These are phyloP conservation scores for Stenodema calcarata DNA, from an alignment of 2,888 invertebrate species.

Conservation along the genomic window DNA sequence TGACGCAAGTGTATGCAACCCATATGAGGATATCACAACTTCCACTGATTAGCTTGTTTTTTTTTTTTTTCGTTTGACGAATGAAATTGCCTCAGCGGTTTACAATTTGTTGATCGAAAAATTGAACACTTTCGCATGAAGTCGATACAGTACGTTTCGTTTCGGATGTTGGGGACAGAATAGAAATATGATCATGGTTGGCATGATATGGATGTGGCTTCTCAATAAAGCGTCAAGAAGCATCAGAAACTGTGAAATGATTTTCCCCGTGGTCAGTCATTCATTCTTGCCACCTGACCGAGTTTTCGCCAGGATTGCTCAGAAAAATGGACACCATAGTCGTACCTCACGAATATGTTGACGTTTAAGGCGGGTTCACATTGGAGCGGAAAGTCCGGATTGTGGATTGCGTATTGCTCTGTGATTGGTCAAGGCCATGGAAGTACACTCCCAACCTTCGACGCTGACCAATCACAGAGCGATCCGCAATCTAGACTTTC, in stretches of 20 bases:
- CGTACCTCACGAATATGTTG: not conserved
- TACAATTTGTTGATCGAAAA: constrained; percentile 48
- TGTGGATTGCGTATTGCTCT: too few relatives aligned
- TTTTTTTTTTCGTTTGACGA: too few relatives aligned
- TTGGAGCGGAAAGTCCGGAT: too few relatives aligned
- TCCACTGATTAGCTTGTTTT: too few relatives aligned
- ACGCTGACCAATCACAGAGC: too few relatives aligned
- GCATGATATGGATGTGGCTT: constrained; percentile 27
- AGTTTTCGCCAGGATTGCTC: constrained; percentile 51
- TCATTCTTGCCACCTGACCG: constrained; percentile 53
- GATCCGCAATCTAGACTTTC: too few relatives aligned
- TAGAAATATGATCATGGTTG: constrained; percentile 36
- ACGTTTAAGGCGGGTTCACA: too few relatives aligned
- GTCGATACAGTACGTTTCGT: constrained; percentile 42
- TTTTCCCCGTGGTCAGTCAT: constrained; percentile 49
- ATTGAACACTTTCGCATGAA: constrained; percentile 46
- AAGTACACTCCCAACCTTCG: too few relatives aligned
- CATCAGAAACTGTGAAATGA: not conserved
- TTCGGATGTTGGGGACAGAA: constrained; percentile 50
- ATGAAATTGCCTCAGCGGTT: constrained; percentile 59
- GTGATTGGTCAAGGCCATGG: too few relatives aligned
- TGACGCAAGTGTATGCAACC: too few relatives aligned
- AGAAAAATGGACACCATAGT: constrained; percentile 52
- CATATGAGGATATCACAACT: too few relatives aligned
- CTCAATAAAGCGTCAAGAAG: not conserved